Evolutionary conservation across 2,113 vertebrate genomes (phyloP).

Genomic region (Rhagologus leucostigma): DNA sequence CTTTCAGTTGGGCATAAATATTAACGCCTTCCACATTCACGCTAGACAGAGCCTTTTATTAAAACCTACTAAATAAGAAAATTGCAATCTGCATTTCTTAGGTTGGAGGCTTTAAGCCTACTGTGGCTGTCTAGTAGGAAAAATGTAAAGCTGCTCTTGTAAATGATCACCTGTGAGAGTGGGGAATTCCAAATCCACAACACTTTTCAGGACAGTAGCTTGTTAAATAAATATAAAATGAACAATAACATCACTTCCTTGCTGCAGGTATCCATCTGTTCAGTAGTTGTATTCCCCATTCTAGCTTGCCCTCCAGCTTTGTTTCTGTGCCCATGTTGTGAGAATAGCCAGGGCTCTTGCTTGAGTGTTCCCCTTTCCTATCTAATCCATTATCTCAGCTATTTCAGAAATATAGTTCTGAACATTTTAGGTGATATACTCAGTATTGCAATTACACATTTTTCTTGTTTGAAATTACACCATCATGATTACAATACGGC

Average conservation of each 20-base stretch:
- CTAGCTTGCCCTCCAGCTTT: not conserved
- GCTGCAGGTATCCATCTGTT: not conserved
- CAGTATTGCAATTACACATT: not conserved
- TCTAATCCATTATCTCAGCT: not conserved
- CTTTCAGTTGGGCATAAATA: constrained; percentile 3
- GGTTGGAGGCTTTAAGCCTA: not conserved
- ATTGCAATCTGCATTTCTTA: not conserved
- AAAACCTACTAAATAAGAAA: not conserved
- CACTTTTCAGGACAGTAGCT: not conserved
- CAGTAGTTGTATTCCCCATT: not conserved
- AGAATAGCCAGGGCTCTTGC: not conserved
- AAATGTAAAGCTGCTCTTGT: not conserved
- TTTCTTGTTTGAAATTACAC: not conserved
- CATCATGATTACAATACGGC: not conserved
- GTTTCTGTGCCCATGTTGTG: not conserved
- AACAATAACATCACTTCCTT: not conserved
- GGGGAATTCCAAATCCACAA: not conserved
- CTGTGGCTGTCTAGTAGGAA: not conserved
- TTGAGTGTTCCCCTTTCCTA: not conserved
- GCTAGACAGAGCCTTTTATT: not conserved
- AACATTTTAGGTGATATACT: not conserved
- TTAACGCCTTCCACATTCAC: not conserved
- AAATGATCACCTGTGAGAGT: not conserved
- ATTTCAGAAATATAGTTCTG: not conserved
- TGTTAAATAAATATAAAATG: not conserved